Evolutionary conservation across 1,140 invertebrate species (phyloP), one percentile per base, ranked within the genome.

Genomic region (Brachionus rotundiformis): DNA sequence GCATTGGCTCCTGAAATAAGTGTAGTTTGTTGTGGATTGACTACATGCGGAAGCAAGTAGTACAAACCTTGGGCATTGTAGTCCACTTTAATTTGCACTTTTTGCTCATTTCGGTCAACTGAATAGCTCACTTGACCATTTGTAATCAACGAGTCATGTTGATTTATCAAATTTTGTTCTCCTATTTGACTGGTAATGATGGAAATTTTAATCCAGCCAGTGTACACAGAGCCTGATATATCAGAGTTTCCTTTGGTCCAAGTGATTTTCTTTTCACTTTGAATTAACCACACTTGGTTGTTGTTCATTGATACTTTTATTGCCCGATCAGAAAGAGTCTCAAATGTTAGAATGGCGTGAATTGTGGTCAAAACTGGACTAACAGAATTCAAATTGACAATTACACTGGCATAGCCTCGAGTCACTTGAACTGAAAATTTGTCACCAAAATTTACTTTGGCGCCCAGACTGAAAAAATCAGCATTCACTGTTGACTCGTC

Each of bases 271-370:
- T 54, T 54, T 11, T 54, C 33, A 59, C 25, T 33, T 33, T 77
- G 47, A 11, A 77, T 54, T 7, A 77, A 44, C 73, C 73, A 77
- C 6, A 19, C 6, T 77, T 77, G 73, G 16, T 54, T 41, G 31
- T 77, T 77, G 19, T 77, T 77, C 25, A 77, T 31, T 36, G 36
- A 16, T 8, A 77, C 25, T 77, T 77, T 54, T 19, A 77, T 19
- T 54, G 19, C 27, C 36, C 31, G 31, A 5, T 29, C 27, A 10
- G 44, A 54, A 29, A 77, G 16, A 13, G 3, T 33, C 16, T 54
- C 73, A 7, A 54, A 33, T n/a, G 25, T 59, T 16, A 77, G 6
- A 77, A 77, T 77, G 13, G 73, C 73, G 25, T 77, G 73, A 5
- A 59, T 54, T 31, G 73, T 77, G 2, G 10, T 36, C 19, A 77